Percentiles rank a stretch among this genome's conserved stretches.
Evolutionary conservation across 2,113 vertebrate genomes (phyloP).

Genomic region (Garra rufa): DNA sequence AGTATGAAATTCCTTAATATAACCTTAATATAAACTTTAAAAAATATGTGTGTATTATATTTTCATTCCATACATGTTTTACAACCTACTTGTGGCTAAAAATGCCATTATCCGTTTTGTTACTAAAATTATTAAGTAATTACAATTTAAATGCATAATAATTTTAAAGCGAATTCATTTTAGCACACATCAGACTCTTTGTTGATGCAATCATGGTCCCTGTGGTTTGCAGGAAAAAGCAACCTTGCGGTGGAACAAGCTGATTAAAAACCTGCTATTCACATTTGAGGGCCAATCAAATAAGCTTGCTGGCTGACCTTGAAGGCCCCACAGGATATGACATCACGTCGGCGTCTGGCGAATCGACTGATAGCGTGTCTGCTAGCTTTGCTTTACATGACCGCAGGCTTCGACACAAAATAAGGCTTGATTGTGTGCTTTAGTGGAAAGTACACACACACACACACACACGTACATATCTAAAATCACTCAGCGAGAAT

Average conservation of each 20-base stretch:
- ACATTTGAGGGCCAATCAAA: slow-evolving; percentile 26
- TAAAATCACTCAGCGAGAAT: slow-evolving; percentile 27
- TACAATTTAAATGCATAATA: neutral
- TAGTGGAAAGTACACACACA: slow-evolving; percentile 24
- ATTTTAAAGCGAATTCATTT: neutral
- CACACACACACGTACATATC: slow-evolving; percentile 1
- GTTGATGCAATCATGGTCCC: neutral
- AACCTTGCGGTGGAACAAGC: slow-evolving; percentile 7
- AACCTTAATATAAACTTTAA: neutral
- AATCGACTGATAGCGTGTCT: slow-evolving; percentile 27
- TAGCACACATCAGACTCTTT: neutral
- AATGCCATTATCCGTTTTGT: neutral
- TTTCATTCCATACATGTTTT: neutral
- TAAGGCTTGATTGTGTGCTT: slow-evolving; percentile 30
- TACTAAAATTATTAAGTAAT: neutral
- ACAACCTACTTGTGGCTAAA: neutral
- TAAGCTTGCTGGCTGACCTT: slow-evolving; percentile 26
- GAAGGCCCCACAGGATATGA: slow-evolving; percentile 38
- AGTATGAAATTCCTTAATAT: neutral
- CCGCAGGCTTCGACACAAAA: slow-evolving; percentile 30
- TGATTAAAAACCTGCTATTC: slow-evolving; percentile 15
- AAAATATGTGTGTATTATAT: neutral
- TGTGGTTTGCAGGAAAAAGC: neutral
- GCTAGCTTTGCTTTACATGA: slow-evolving; percentile 25
- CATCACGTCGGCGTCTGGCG: slow-evolving; percentile 10